phyloP scores from a whole-genome alignment of 2,888 invertebrate species.

The Chesias legatella region DNA sequence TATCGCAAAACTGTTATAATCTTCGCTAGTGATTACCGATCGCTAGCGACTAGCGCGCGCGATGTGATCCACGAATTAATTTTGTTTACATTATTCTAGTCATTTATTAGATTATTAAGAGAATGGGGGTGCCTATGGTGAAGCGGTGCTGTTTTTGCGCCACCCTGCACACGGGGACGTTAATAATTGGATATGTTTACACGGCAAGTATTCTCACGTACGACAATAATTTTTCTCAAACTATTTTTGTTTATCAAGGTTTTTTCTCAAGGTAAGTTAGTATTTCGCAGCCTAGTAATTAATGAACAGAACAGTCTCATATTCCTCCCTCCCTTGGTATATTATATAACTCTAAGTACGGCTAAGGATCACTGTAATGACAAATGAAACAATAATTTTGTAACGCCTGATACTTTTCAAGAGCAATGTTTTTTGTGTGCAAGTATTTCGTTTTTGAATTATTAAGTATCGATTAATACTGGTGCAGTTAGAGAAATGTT shows the following conservation, averaged over 20 bases:
- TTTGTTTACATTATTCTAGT: constrained; percentile 23
- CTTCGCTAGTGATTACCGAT: constrained; percentile 24
- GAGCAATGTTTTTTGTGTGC: neutral
- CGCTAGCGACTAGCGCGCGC: constrained; percentile 7
- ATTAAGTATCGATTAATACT: too few species aligned
- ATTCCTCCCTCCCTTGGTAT: too few species aligned
- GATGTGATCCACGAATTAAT: constrained; percentile 17
- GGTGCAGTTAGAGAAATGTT: too few species aligned
- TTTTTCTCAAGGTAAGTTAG: constrained; percentile 1
- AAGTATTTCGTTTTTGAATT: too few species aligned
- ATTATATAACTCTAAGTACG: too few species aligned
- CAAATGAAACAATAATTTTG: too few species aligned
- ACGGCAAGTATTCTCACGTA: constrained; percentile 56
- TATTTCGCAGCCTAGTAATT: constrained; percentile 7
- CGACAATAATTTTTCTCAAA: too few species aligned
- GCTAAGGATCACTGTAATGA: too few species aligned
- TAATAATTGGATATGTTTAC: constrained; percentile 65
- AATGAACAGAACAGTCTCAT: too few species aligned
- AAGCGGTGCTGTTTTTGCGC: constrained; percentile 61
- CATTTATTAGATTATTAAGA: constrained; percentile 5
- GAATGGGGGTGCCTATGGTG: constrained; percentile 70
- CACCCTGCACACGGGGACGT: constrained; percentile 59
- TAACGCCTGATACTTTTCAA: too few species aligned
- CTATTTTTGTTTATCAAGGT: constrained; percentile 4
- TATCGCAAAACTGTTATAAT: constrained; percentile 20